A percentile compares a stretch with the other conserved stretches of the same genome.
phyloP scores from a whole-genome alignment of 2,113 vertebrate genomes.

The Columba janthina region DNA sequence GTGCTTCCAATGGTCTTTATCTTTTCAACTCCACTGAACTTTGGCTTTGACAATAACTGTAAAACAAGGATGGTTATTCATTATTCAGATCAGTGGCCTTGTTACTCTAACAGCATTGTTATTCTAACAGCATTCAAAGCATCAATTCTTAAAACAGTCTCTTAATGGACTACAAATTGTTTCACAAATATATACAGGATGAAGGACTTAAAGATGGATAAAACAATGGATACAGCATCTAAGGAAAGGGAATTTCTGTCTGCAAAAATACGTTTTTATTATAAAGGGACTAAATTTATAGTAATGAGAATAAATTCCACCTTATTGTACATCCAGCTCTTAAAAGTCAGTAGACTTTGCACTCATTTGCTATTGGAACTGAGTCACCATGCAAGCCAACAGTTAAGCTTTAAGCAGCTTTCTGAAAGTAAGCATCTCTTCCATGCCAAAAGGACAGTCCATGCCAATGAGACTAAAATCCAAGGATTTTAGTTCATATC shows the following conservation, averaged over 20 bases:
- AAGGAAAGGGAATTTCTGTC: not conserved
- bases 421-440: not conserved
- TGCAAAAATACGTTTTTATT: not conserved
- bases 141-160: not conserved
- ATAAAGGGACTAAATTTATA: not conserved
- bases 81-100: not conserved
- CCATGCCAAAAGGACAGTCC: not conserved
- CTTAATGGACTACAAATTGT: not conserved
- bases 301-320: not conserved
- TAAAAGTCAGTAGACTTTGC: not conserved
- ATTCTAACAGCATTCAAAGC: not conserved
- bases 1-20: constrained; percentile 99
- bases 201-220: not conserved
- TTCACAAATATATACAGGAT: not conserved
- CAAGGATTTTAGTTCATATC: not conserved
- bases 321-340: not conserved
- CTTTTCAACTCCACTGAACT: constrained; percentile 98
- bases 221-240: not conserved
- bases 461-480: not conserved
- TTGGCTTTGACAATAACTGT: constrained; percentile 94
- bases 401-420: not conserved
- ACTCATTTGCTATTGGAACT: not conserved
- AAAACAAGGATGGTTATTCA: not conserved
- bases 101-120: not conserved
- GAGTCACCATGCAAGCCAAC: not conserved